Percentiles rank a stretch among this genome's conserved stretches.
Conservation (phyloP, 2,888 invertebrate genomes). For the Callyntrura sp. region DNA sequence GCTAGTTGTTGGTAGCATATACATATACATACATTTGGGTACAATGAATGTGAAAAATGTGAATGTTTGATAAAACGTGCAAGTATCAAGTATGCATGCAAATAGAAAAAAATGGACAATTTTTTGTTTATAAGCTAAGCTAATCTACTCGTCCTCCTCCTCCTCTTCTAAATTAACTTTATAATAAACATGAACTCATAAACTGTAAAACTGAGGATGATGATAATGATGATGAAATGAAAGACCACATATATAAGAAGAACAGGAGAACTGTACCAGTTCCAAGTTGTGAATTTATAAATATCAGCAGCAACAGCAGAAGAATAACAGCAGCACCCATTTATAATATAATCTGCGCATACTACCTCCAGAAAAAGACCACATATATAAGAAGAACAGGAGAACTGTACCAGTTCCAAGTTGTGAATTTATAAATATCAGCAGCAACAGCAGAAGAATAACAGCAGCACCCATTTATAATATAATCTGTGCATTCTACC, state of each 20-base stretch:
- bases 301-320: slow-evolving; percentile 36
- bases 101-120: neutral
- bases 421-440: neutral
- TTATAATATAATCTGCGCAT: slow-evolving; percentile 8
- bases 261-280: slow-evolving; percentile 36
- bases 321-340: slow-evolving; percentile 21
- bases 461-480: slow-evolving; percentile 17
- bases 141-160: slow-evolving; percentile 20
- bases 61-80: neutral
- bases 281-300: neutral
- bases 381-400: neutral
- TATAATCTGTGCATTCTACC: slow-evolving; percentile 25
- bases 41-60: neutral
- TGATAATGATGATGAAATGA: no score
- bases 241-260: no score
- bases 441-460: slow-evolving; percentile 33
- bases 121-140: neutral
- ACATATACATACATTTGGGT: neutral
- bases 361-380: neutral
- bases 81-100: neutral
- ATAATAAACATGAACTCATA: slow-evolving; percentile 3
- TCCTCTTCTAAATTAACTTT: slow-evolving; percentile 22
- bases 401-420: slow-evolving; percentile 36
- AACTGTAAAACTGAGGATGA: neutral
- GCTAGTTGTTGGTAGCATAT: neutral